Evolutionary conservation across 2,888 invertebrate genomes (phyloP).

Genomic region (Resseliella maxima): DNA sequence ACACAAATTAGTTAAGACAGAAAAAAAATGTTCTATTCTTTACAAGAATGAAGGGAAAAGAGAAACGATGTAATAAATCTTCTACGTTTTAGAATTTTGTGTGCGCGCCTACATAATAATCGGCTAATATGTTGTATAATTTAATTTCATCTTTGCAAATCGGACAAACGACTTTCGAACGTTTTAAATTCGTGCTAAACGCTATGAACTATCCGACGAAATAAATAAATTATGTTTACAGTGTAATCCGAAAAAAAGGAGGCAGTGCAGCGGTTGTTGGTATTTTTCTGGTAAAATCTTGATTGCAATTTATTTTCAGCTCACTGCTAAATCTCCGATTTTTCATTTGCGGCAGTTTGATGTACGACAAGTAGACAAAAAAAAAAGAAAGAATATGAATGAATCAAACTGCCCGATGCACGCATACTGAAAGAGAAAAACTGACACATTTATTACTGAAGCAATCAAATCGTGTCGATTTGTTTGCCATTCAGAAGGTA

Average conservation of each 20-base stretch:
- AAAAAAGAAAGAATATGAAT: not conserved
- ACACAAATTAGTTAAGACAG: not conserved
- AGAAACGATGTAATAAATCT: constrained; percentile 52
- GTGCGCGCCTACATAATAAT: constrained; percentile 53
- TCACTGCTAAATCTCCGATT: constrained; percentile 3
- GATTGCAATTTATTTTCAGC: constrained; percentile 25
- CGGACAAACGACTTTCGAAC: not conserved
- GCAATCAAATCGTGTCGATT: constrained; percentile 51
- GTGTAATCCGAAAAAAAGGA: constrained; percentile 13
- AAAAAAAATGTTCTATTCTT: not conserved
- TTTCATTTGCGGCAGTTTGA: constrained; percentile 30
- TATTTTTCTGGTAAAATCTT: not conserved
- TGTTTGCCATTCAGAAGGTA: constrained; percentile 42
- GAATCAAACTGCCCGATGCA: constrained; percentile 26
- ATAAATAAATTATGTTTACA: constrained; percentile 49
- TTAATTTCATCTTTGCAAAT: constrained; percentile 36
- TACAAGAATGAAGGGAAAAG: not conserved
- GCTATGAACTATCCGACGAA: not conserved
- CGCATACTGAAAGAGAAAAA: not conserved
- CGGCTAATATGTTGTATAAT: constrained; percentile 53
- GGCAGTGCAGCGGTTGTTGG: constrained; percentile 15
- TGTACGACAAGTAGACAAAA: not conserved
- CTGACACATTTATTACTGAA: constrained; percentile 46
- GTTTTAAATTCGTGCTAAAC: constrained; percentile 32
- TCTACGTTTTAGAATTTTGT: constrained; percentile 29